phyloP scores from a whole-genome alignment of 2,888 invertebrate species.

The Xanthorhoe spadicearia region DNA sequence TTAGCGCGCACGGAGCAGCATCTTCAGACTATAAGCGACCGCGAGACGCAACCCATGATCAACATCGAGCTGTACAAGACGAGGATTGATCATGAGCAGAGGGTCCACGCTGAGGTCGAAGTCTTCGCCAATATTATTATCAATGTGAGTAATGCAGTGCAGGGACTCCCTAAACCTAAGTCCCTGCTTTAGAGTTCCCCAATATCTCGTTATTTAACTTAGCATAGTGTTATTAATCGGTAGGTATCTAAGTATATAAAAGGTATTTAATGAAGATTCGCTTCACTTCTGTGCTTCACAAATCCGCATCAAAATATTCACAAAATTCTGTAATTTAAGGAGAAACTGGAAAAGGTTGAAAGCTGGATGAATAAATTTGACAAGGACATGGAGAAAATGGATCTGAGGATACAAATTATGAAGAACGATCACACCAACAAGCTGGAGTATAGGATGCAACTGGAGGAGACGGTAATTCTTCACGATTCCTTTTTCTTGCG shows the following conservation, averaged over 20 bases:
- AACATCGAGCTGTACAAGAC: constrained; percentile 61
- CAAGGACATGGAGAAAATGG: constrained; percentile 66
- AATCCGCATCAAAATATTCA: too few species aligned
- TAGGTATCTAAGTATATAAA: too few species aligned
- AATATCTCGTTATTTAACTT: too few species aligned
- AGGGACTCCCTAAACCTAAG: too few species aligned
- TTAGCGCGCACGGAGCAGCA: constrained; percentile 68
- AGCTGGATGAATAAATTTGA: constrained; percentile 74
- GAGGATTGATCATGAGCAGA: constrained; percentile 62
- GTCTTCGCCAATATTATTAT: constrained; percentile 61
- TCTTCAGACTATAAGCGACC: constrained; percentile 49
- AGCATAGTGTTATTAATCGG: too few species aligned
- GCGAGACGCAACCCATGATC: constrained; percentile 49
- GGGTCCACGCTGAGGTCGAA: constrained; percentile 72
- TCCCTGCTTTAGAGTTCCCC: too few species aligned
- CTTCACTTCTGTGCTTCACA: too few species aligned
- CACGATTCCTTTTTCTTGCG: too few species aligned
- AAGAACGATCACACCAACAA: constrained; percentile 63
- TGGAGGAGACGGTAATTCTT: constrained; percentile 59
- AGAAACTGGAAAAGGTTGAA: constrained; percentile 67
- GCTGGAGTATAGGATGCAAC: constrained; percentile 51
- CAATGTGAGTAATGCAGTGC: constrained; percentile 66
- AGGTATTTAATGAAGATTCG: too few species aligned
- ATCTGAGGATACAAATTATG: constrained; percentile 69
- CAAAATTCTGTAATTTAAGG: constrained; percentile 49